Base-by-base conservation (phyloP, 2,888 invertebrate species). In the Drosophila buzzatii region DNA sequence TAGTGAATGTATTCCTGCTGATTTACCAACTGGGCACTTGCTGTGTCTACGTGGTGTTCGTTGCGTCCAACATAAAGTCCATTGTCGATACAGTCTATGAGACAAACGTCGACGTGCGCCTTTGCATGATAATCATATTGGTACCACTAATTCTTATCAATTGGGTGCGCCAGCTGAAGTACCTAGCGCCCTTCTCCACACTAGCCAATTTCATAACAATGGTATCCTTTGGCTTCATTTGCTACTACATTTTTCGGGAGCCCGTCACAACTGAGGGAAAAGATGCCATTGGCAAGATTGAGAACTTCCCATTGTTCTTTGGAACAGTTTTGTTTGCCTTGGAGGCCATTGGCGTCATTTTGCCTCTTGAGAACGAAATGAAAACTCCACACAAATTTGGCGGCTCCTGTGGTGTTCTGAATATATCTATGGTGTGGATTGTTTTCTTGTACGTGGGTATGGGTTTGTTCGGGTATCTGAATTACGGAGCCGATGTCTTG, bases 321-420 rank as follows among this genome's bases (percentile, higher is more conserved):
- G 99, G 99, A 45, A 99, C 98, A 0, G 99, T 98, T 0, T 94
- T 99, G 56, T 99, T 98, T 92, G 98, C 99, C 0, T 95, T 99
- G 85, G 99, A 99, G 94, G 98, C 99, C 61, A 98, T 99, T 81
- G 97, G 97, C 59, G 97, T 97, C 93, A 97, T 97, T n/a, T 59
- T 88, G 55, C 87, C 99, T 0, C 92, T 99, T 81, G 98, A 99
- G 93, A 99, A 98, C 92, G 97, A 98, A 92, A 99, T 99, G 98
- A 96, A 96, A 92, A 95, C 95, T 0, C 98, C 98, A 0, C 95
- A 95, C 82, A 94, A 95, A 51, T 98, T 99, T 92, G 96, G 96
- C 2, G 96, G 96, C 12, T 94, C 94, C 52, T 96, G 95, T 69
- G 99, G 99, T 4, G 97, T 98, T 0, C 93, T 99, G 16, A 98